These are phyloP conservation scores for Caenorhabditis tropicalis DNA, from an alignment of 1,140 invertebrate genomes.

Conservation along the genomic window DNA sequence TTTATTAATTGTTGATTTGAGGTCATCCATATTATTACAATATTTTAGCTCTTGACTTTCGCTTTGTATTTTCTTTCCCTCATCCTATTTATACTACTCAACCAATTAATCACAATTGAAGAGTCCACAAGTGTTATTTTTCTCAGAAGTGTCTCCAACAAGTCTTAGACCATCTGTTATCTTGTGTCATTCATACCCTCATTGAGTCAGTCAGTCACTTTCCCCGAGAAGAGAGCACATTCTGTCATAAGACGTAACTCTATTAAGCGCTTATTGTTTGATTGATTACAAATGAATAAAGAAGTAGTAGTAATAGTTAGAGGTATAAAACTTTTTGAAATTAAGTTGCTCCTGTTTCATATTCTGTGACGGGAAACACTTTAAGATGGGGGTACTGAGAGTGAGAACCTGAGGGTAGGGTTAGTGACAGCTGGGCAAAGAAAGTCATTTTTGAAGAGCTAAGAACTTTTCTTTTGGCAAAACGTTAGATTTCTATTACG, in stretches of 20 bases:
- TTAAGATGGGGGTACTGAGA: background rate
- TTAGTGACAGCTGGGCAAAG: background rate
- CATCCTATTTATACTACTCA: background rate
- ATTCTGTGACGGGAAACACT: too few relatives aligned
- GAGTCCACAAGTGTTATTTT: constrained; percentile 37
- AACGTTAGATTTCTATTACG: too few relatives aligned
- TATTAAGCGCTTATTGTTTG: constrained; percentile 42
- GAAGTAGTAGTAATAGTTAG: background rate
- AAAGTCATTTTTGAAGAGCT: background rate
- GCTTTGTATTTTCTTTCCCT: background rate
- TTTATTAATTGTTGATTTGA: too few relatives aligned
- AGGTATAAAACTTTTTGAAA: background rate
- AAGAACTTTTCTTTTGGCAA: too few relatives aligned
- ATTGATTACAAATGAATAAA: constrained; percentile 39
- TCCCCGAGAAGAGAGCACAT: background rate
- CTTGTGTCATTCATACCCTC: constrained; percentile 41
- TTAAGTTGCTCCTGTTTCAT: too few relatives aligned
- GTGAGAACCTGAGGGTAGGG: too few relatives aligned
- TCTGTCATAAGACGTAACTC: constrained; percentile 14
- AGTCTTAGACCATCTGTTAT: constrained; percentile 11
- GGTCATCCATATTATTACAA: background rate
- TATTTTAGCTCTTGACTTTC: background rate
- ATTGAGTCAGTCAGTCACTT: constrained; percentile 27
- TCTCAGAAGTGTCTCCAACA: constrained; percentile 15
- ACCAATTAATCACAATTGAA: constrained; percentile 40